Evolutionary conservation across 2,888 invertebrate genomes (phyloP).

Genomic region (Himalopsyche kuldschensis): DNA sequence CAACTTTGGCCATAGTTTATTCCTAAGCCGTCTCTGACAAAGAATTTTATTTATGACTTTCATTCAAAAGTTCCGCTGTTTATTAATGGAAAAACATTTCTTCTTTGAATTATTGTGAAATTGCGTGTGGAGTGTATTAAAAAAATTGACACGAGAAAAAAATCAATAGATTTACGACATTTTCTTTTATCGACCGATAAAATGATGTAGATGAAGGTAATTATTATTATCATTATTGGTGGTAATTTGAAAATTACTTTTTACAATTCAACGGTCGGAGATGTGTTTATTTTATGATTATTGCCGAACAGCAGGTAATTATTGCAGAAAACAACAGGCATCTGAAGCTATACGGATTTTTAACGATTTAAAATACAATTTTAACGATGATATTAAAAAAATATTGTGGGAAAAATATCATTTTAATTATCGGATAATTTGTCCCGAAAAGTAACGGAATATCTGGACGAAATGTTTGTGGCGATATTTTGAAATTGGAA

Average conservation of each 20-base stretch:
- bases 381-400: no score
- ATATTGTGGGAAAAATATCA: no score
- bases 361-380: no score
- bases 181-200: not conserved
- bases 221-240: not conserved
- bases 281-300: not conserved
- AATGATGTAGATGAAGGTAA: not conserved
- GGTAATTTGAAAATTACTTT: not conserved
- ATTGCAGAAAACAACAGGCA: no score
- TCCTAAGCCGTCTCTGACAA: not conserved
- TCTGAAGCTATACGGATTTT: no score
- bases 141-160: not conserved
- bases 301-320: no score
- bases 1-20: not conserved
- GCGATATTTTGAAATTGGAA: no score
- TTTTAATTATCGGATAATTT: no score
- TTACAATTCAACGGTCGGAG: not conserved
- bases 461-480: no score
- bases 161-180: not conserved
- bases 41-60: not conserved
- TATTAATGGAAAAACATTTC: not conserved
- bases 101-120: not conserved
- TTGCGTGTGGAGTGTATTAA: not conserved
- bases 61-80: not conserved
- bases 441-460: no score